Conservation (phyloP, 1,140 invertebrate species). For the Temnothorax longispinosus region DNA sequence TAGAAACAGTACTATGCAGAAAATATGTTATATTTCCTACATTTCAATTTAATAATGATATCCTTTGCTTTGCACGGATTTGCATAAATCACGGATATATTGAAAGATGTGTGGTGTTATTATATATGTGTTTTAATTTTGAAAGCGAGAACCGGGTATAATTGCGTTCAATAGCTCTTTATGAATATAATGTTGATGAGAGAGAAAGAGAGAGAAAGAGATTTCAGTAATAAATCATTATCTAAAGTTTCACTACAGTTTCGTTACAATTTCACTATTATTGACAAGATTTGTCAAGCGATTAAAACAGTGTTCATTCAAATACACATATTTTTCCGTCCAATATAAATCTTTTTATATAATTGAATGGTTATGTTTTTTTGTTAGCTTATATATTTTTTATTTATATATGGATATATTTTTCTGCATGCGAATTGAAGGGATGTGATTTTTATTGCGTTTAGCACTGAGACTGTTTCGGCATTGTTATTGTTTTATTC, state of each 20-base stretch:
- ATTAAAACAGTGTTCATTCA: slow-evolving; percentile 12
- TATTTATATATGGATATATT: not conserved
- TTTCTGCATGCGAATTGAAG: slow-evolving; percentile 6
- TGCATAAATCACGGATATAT: slow-evolving; percentile 23
- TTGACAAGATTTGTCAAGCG: slow-evolving; percentile 19
- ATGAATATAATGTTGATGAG: slow-evolving; percentile 27
- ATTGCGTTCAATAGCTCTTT: slow-evolving; percentile 20
- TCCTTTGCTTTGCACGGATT: slow-evolving; percentile 22
- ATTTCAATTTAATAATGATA: slow-evolving; percentile 34
- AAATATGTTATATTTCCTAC: slow-evolving; percentile 31
- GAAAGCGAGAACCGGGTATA: slow-evolving; percentile 28
- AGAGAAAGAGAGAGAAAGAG: not conserved
- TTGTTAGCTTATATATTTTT: slow-evolving; percentile 27
- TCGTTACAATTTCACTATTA: not conserved
- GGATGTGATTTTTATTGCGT: slow-evolving; percentile 29
- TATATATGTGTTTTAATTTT: slow-evolving; percentile 38
- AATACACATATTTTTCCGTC: slow-evolving; percentile 18
- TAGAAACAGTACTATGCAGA: slow-evolving; percentile 8
- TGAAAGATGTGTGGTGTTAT: slow-evolving; percentile 20
- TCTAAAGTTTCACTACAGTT: slow-evolving; percentile 1
- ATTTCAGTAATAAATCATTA: slow-evolving; percentile 25
- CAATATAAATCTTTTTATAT: slow-evolving; percentile 33
- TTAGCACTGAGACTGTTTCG: not conserved
- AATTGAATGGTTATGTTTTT: slow-evolving; percentile 33
- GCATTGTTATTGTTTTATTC: not conserved